Conservation (phyloP, 1,140 invertebrate species). For the Oedothorax gibbosus region DNA sequence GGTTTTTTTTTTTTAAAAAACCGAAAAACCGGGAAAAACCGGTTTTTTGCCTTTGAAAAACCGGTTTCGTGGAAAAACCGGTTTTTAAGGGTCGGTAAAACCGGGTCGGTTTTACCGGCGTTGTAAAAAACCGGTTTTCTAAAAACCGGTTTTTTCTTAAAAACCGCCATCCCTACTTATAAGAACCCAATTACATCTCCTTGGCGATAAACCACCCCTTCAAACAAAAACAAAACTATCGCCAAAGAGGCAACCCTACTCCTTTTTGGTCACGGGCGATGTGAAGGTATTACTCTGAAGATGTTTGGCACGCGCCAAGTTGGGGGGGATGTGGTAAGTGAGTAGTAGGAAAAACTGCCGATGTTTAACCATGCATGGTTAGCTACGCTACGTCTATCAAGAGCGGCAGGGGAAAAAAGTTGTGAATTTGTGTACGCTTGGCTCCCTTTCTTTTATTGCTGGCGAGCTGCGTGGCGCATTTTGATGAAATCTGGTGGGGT, state of each 20-base stretch:
- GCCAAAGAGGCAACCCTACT: conserved; percentile 24
- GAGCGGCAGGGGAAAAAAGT: neutral
- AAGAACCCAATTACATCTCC: neutral
- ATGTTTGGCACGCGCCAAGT: conserved; percentile 40
- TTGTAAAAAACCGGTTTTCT: too few relatives aligned
- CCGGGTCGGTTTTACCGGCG: too few relatives aligned
- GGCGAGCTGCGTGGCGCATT: neutral
- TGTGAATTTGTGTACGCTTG: neutral
- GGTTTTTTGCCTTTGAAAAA: too few relatives aligned
- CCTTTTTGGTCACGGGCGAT: conserved; percentile 16
- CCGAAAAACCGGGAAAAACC: too few relatives aligned
- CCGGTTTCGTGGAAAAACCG: too few relatives aligned
- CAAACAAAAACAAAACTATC: neutral
- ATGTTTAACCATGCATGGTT: conserved; percentile 43
- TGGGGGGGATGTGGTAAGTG: neutral
- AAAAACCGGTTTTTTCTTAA: too few relatives aligned
- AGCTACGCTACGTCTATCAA: neutral
- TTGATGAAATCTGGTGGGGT: conserved; percentile 31
- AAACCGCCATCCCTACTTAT: too few relatives aligned
- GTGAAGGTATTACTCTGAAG: conserved; percentile 41
- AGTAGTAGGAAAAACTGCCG: neutral
- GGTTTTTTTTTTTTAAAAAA: too few relatives aligned
- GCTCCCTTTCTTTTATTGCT: conserved; percentile 21
- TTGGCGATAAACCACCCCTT: neutral
- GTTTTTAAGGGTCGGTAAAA: too few relatives aligned